Evolutionary conservation across 2,888 invertebrate genomes (phyloP).

Genomic region (Troides oblongomaculatus): DNA sequence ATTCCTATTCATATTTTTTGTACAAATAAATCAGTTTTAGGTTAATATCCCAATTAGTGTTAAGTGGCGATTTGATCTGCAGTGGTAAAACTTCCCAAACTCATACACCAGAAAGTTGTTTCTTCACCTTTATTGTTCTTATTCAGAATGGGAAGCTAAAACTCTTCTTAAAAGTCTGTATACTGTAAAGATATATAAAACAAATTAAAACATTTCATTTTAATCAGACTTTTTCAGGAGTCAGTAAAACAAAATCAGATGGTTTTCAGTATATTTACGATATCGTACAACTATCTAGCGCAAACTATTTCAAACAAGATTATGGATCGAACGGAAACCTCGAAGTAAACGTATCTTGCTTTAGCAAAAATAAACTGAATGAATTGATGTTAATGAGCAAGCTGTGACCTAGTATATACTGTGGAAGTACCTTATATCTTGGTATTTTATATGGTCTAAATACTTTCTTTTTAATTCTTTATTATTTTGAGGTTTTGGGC

Average conservation of each 20-base stretch:
- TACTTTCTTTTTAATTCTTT: neutral
- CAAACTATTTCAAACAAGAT: constrained; percentile 12
- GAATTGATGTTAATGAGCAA: constrained; percentile 16
- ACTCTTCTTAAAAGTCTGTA: neutral
- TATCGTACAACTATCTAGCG: neutral
- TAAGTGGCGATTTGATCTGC: too few relatives aligned
- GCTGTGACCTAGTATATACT: constrained; percentile 10
- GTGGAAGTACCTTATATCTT: neutral
- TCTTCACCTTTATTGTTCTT: too few relatives aligned
- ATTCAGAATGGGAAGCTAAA: too few relatives aligned
- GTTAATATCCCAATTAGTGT: too few relatives aligned
- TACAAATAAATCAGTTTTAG: too few relatives aligned
- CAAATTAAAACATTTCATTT: neutral
- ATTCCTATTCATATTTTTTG: too few relatives aligned
- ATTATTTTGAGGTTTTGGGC: too few relatives aligned
- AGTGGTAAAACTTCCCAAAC: too few relatives aligned
- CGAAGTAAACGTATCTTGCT: constrained; percentile 16
- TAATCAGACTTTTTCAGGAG: neutral
- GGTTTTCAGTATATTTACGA: neutral
- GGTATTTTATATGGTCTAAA: neutral
- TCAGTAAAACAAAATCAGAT: neutral
- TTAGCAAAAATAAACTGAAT: constrained; percentile 21
- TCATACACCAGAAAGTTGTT: too few relatives aligned
- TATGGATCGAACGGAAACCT: constrained; percentile 8
- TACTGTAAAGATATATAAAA: neutral